These are phyloP conservation scores for Mycteria americana DNA, from an alignment of 2,797 vertebrate genomes.

Conservation along the genomic window DNA sequence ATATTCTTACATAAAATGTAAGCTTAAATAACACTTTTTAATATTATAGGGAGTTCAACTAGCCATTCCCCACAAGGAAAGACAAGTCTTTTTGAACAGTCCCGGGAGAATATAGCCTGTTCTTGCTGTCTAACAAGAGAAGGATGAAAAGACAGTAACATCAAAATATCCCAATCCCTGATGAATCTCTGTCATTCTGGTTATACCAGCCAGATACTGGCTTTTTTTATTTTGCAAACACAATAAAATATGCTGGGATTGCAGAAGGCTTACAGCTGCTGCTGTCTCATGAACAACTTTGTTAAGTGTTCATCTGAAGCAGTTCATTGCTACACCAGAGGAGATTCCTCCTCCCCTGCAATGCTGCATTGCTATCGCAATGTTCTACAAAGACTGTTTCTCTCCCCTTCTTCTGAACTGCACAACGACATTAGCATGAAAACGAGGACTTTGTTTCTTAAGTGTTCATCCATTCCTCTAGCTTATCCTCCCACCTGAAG, in stretches of 20 bases:
- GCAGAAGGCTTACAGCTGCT: slow-evolving; percentile 31
- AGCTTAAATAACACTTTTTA: neutral
- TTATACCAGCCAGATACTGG: slow-evolving; percentile 4
- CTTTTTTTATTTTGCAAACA: slow-evolving; percentile 9
- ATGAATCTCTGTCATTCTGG: slow-evolving; percentile 53
- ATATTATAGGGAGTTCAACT: neutral
- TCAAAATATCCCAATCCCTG: slow-evolving; percentile 13
- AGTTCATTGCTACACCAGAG: neutral
- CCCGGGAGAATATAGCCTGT: neutral
- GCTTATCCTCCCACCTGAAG: slow-evolving; percentile 61
- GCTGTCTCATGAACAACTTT: slow-evolving; percentile 5
- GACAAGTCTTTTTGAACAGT: slow-evolving; percentile 24
- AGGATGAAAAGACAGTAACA: slow-evolving; percentile 48
- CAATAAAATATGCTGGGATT: slow-evolving; percentile 38
- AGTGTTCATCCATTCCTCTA: slow-evolving; percentile 57
- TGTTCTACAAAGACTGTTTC: slow-evolving; percentile 14
- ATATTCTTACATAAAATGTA: neutral
- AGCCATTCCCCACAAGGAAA: neutral
- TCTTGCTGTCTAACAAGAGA: slow-evolving; percentile 47
- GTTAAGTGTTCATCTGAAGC: neutral
- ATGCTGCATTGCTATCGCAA: neutral
- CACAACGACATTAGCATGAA: slow-evolving; percentile 63
- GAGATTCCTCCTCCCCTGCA: slow-evolving; percentile 18
- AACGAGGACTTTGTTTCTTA: slow-evolving; percentile 61
- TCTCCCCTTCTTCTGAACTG: slow-evolving; percentile 61